Conservation (phyloP, 1,140 invertebrate species). For the Heliconius congener region DNA sequence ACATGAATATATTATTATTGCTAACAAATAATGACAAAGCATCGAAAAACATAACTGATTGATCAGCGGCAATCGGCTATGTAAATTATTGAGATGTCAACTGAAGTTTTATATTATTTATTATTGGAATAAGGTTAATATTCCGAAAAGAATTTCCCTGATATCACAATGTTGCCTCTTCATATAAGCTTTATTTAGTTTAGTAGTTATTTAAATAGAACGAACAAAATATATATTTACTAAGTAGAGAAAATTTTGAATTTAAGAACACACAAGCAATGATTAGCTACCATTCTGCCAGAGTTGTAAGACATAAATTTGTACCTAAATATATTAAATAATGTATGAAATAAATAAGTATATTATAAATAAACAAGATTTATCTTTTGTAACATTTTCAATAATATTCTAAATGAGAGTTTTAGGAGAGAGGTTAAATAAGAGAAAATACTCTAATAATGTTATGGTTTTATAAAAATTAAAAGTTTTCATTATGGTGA, state of each 20-base stretch:
- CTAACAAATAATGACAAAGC: too few relatives aligned
- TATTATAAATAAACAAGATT: neutral
- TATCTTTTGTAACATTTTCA: neutral
- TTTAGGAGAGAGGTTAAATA: too few relatives aligned
- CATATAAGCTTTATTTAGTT: conserved; percentile 42
- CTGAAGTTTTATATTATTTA: too few relatives aligned
- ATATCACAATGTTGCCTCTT: conserved; percentile 38
- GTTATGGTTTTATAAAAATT: neutral
- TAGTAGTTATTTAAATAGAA: conserved; percentile 37
- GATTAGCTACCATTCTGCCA: conserved; percentile 22
- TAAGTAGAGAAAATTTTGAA: conserved; percentile 14
- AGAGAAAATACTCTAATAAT: too few relatives aligned
- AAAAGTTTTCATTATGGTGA: neutral
- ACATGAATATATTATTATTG: too few relatives aligned
- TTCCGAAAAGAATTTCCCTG: neutral
- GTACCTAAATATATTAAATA: neutral
- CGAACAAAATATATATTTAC: conserved; percentile 6
- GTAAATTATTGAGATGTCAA: too few relatives aligned
- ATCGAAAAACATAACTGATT: too few relatives aligned
- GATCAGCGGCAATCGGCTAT: too few relatives aligned
- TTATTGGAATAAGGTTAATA: conserved; percentile 17
- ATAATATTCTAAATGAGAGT: too few relatives aligned
- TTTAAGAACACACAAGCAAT: neutral
- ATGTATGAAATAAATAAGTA: neutral
- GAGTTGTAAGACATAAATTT: neutral